Conservation (phyloP, 37 sponge, comb jelly and placozoan genomes). For the Oscarella lobularis region DNA sequence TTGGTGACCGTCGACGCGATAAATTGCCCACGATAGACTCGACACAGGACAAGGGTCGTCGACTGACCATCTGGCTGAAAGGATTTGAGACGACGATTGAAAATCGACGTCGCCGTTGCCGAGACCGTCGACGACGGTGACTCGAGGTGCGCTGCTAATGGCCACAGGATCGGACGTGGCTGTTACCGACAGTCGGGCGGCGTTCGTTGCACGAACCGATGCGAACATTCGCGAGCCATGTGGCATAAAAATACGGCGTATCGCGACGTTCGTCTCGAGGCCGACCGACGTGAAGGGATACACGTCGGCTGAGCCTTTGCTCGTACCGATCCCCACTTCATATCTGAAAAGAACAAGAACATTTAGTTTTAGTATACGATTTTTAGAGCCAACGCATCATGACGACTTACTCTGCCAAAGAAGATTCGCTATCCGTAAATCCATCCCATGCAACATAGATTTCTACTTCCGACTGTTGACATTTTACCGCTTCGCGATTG, state of each 20-base stretch:
- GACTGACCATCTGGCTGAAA: not conserved
- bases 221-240: constrained; percentile 17
- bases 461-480: not conserved
- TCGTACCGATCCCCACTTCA: not conserved
- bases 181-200: constrained; percentile 6
- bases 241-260: not conserved
- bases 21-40: not conserved
- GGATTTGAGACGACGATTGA: not conserved
- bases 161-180: constrained; percentile 23
- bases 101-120: not conserved
- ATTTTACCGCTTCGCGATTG: not conserved
- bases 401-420: not conserved
- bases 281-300: not conserved
- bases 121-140: not conserved
- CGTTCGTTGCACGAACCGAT: constrained; percentile 21
- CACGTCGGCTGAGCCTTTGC: not conserved
- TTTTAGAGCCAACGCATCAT: no score
- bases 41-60: not conserved
- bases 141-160: constrained; percentile 16
- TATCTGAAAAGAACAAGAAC: not conserved
- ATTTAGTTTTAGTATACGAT: no score
- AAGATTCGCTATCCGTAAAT: not conserved
- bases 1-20: not conserved
- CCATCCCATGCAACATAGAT: not conserved
- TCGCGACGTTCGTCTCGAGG: not conserved